These are phyloP conservation scores for Murina feae DNA, from an alignment of 2,113 vertebrate genomes.

Conservation along the genomic window DNA sequence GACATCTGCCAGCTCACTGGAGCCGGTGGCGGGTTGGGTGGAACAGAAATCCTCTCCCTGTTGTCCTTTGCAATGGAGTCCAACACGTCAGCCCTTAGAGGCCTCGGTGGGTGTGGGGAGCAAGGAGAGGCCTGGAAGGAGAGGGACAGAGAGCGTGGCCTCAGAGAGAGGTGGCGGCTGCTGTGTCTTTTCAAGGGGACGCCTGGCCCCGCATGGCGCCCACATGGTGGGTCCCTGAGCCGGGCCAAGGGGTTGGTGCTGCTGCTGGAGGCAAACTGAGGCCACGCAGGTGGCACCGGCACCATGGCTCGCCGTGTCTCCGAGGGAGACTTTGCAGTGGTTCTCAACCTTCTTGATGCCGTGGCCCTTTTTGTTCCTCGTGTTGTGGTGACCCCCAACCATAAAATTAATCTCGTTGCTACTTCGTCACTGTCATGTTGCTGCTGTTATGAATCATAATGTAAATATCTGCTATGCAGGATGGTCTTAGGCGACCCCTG, in stretches of 20 bases:
- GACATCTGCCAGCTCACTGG: background rate
- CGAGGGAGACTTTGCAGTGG: no score
- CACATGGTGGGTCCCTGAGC: background rate
- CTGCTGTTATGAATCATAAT: no score
- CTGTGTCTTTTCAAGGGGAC: background rate
- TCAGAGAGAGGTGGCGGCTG: background rate
- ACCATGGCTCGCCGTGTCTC: background rate
- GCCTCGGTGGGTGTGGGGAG: background rate
- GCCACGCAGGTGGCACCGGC: background rate
- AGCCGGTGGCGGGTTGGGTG: background rate
- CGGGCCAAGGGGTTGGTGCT: rapidly evolving
- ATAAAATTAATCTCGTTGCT: no score
- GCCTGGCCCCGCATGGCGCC: background rate
- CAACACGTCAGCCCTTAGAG: background rate
- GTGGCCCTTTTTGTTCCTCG: no score
- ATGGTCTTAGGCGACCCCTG: no score
- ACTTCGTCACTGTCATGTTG: no score
- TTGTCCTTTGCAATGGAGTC: background rate
- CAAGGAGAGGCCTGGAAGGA: background rate
- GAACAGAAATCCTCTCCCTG: background rate
- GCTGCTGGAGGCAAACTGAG: background rate
- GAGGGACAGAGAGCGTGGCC: background rate
- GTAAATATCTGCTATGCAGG: no score
- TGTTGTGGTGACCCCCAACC: no score
- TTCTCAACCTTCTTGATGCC: no score